These are phyloP conservation scores for Plebejus argus DNA, from an alignment of 2,888 invertebrate genomes.

Conservation along the genomic window DNA sequence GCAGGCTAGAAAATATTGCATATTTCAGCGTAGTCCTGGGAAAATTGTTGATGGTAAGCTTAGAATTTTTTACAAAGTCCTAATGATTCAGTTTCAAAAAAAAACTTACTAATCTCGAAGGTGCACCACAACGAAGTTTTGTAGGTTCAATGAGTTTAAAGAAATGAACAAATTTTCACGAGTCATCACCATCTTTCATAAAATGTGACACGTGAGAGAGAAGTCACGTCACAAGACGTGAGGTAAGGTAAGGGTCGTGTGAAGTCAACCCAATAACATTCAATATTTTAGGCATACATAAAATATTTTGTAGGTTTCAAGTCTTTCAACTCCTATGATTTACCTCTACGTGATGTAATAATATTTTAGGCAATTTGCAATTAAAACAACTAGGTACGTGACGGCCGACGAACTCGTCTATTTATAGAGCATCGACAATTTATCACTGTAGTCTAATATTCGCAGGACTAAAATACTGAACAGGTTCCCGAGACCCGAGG, in stretches of 20 bases:
- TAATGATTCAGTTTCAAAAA: neutral
- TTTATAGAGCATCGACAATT: slow-evolving; percentile 37
- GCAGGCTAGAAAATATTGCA: neutral
- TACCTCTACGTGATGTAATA: neutral
- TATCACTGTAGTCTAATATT: slow-evolving; percentile 40
- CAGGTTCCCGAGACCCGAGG: slow-evolving; percentile 37
- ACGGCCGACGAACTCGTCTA: slow-evolving; percentile 28
- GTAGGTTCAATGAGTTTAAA: no score
- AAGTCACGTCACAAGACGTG: no score
- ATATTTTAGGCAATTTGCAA: neutral
- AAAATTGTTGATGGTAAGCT: neutral
- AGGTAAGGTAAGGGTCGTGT: no score
- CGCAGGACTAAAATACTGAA: slow-evolving; percentile 46
- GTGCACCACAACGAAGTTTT: no score
- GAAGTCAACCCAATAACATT: no score
- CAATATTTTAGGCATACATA: no score
- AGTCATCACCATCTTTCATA: no score
- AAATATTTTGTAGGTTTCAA: no score
- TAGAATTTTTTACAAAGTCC: neutral
- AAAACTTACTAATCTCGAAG: no score
- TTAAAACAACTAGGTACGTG: neutral
- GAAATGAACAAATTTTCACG: no score
- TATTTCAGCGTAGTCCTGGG: neutral
- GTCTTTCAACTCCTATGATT: no score
- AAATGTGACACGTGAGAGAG: no score